These are phyloP conservation scores for Cydia splendana DNA, from an alignment of 1,140 invertebrate species.

Conservation along the genomic window DNA sequence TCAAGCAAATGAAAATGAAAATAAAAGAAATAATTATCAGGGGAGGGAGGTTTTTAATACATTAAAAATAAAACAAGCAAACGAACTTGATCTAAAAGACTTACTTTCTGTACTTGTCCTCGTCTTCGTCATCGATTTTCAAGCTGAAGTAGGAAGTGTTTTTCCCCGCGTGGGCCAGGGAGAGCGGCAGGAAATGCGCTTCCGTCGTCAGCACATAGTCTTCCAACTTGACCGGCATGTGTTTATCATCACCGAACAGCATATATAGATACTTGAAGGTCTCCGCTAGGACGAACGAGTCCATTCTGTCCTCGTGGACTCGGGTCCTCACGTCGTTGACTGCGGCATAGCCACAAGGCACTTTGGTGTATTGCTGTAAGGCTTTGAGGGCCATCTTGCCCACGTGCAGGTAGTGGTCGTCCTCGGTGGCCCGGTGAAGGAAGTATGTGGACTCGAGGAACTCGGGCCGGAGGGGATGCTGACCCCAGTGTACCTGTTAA, in stretches of 20 bases:
- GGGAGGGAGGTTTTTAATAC: no score
- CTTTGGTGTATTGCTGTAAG: conserved; percentile 93
- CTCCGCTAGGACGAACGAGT: conserved; percentile 98
- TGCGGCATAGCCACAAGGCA: conserved; percentile 98
- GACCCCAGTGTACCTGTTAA: conserved; percentile 95
- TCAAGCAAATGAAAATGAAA: no score
- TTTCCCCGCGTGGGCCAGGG: conserved; percentile 80
- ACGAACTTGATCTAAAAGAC: conserved; percentile 42
- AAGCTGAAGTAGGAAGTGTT: conserved; percentile 58
- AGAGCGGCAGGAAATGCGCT: conserved; percentile 96
- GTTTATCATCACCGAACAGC: conserved; percentile 93
- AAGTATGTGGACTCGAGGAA: conserved; percentile 99
- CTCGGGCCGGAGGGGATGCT: conserved; percentile 97
- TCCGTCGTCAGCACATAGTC: conserved; percentile 99
- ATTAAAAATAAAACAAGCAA: no score
- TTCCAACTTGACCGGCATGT: conserved; percentile 94
- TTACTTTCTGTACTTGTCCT: conserved; percentile 83
- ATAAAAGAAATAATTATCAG: no score
- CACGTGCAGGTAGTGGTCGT: conserved; percentile 97
- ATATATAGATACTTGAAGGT: conserved; percentile 99
- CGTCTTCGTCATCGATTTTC: conserved; percentile 71
- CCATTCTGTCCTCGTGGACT: conserved; percentile 96
- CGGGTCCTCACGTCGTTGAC: conserved; percentile 97
- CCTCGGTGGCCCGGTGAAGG: conserved; percentile 95
- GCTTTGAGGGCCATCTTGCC: conserved; percentile 95